These are phyloP conservation scores for Corythucha ciliata DNA, from an alignment of 2,888 invertebrate genomes.

Conservation along the genomic window DNA sequence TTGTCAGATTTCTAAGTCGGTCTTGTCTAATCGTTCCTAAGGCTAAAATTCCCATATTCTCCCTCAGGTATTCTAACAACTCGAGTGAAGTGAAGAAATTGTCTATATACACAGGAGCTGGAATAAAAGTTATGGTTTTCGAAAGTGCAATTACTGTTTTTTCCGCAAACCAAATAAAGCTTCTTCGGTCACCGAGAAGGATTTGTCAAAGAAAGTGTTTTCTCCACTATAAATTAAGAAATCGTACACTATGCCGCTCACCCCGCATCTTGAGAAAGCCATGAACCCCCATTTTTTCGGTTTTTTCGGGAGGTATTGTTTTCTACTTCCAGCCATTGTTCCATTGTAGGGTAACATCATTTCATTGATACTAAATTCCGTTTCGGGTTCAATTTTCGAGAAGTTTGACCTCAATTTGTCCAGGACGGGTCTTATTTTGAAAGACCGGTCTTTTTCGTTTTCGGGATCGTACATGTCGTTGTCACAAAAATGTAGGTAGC, in stretches of 20 bases:
- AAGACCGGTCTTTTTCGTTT: too few species aligned
- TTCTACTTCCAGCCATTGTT: conserved; percentile 9
- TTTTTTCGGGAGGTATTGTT: conserved; percentile 39
- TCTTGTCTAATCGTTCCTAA: conserved; percentile 23
- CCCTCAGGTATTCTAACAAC: conserved; percentile 18
- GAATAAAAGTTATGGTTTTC: conserved; percentile 29
- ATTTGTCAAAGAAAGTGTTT: conserved; percentile 34
- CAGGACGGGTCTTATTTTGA: too few species aligned
- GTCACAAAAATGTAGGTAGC: too few species aligned
- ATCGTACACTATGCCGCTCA: conserved; percentile 39
- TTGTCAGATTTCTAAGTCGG: conserved; percentile 26
- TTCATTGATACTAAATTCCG: too few species aligned
- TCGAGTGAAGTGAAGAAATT: conserved; percentile 29
- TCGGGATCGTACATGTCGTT: too few species aligned
- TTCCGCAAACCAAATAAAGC: conserved; percentile 36
- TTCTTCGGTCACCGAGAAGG: conserved; percentile 32
- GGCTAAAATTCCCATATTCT: conserved; percentile 21
- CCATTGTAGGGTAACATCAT: conserved; percentile 5
- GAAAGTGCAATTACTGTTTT: conserved; percentile 36
- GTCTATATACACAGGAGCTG: conserved; percentile 32
- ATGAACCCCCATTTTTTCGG: too few species aligned
- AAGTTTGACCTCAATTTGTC: too few species aligned
- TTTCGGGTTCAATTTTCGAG: too few species aligned
- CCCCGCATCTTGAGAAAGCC: conserved; percentile 39
- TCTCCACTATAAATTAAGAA: too few species aligned